Evolutionary conservation across 2,113 vertebrate genomes (phyloP).

Genomic region (Stigmatopora argus): DNA sequence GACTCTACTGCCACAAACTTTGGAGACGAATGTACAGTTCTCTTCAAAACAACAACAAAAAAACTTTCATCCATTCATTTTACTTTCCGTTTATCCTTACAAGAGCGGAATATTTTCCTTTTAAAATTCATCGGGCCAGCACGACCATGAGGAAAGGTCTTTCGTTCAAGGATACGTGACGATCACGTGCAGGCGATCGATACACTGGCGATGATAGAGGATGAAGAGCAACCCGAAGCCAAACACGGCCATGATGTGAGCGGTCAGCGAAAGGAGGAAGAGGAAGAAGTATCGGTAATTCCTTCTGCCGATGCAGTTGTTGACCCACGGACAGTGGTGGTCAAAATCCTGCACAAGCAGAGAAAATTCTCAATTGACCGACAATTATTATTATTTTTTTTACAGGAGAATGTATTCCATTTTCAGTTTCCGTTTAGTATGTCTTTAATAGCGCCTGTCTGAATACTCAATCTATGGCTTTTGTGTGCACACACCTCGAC

Average conservation of each 20-base stretch:
- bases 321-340: constrained; percentile 97
- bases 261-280: constrained; percentile 90
- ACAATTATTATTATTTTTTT: too few relatives aligned
- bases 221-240: constrained; percentile 91
- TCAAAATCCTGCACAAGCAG: constrained; percentile 81
- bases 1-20: constrained; percentile 4
- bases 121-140: neutral
- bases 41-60: too few relatives aligned
- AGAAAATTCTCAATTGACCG: neutral
- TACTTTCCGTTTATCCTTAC: too few relatives aligned
- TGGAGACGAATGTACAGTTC: too few relatives aligned
- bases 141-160: neutral
- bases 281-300: constrained; percentile 99
- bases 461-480: neutral
- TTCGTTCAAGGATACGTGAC: constrained; percentile 88
- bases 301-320: constrained; percentile 94
- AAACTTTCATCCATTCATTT: too few relatives aligned
- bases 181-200: constrained; percentile 81
- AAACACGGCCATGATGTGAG: constrained; percentile 93
- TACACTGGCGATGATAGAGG: constrained; percentile 84
- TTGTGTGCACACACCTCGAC: constrained; percentile 79
- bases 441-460: too few relatives aligned
- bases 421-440: too few relatives aligned
- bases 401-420: too few relatives aligned
- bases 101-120: neutral